A percentile compares a stretch with the other conserved stretches of the same genome.
phyloP scores from a whole-genome alignment of 1,140 invertebrate species.

The Neodiprion virginianus region DNA sequence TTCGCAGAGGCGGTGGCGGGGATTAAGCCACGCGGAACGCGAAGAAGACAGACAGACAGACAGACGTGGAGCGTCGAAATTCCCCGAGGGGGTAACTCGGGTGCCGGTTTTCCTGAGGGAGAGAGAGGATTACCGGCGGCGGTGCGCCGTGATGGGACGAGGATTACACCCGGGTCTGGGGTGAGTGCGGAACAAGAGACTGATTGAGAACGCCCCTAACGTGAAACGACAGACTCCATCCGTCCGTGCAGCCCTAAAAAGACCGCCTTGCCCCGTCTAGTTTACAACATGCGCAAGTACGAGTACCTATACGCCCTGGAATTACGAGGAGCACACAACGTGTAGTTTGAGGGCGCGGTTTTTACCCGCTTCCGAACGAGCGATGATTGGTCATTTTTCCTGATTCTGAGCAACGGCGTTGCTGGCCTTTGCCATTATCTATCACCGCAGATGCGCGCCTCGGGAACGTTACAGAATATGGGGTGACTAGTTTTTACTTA shows the following conservation, averaged over 20 bases:
- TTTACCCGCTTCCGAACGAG: too few relatives aligned
- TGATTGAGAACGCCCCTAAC: constrained; percentile 64
- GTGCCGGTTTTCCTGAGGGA: constrained; percentile 44
- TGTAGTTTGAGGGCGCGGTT: too few relatives aligned
- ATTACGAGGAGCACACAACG: too few relatives aligned
- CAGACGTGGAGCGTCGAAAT: constrained; percentile 9
- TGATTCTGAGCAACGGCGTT: too few relatives aligned
- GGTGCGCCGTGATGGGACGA: constrained; percentile 40
- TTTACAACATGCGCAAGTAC: too few relatives aligned
- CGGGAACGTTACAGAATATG: not conserved
- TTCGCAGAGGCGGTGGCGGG: constrained; percentile 15
- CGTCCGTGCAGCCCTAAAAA: constrained; percentile 53
- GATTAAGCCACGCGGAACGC: constrained; percentile 28
- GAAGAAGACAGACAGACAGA: not conserved
- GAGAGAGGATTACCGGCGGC: constrained; percentile 47
- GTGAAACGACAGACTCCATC: constrained; percentile 58
- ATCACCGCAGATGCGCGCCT: not conserved
- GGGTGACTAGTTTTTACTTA: constrained; percentile 57
- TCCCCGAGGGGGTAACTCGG: constrained; percentile 21
- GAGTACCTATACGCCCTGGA: too few relatives aligned
- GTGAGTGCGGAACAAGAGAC: constrained; percentile 43
- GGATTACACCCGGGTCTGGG: constrained; percentile 1
- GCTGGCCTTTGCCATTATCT: too few relatives aligned
- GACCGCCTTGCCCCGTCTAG: constrained; percentile 13
- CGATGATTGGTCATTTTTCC: too few relatives aligned